These are phyloP conservation scores for Malthinus seriepunctatus DNA, from an alignment of 2,888 invertebrate species.

Conservation along the genomic window DNA sequence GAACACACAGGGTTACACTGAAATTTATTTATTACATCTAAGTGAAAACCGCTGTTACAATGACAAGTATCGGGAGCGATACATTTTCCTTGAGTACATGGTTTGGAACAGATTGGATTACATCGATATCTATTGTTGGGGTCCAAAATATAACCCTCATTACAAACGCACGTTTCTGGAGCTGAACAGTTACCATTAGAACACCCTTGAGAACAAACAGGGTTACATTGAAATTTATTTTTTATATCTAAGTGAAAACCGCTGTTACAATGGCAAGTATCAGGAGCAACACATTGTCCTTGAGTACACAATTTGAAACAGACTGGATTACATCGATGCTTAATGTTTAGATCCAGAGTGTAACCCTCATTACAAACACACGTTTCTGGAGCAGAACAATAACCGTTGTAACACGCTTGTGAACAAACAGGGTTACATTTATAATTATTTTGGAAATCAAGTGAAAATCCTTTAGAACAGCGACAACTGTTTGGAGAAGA, in stretches of 20 bases:
- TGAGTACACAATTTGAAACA: slow-evolving; percentile 22
- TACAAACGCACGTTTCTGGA: slow-evolving; percentile 39
- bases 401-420: slow-evolving; percentile 45
- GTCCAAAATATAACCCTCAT: slow-evolving; percentile 27
- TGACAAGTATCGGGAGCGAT: slow-evolving; percentile 48
- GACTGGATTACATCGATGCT: slow-evolving; percentile 20
- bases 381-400: background rate
- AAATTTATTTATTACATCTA: slow-evolving; percentile 40
- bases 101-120: slow-evolving; percentile 28
- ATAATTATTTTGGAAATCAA: slow-evolving; percentile 54
- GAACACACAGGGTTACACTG: slow-evolving; percentile 37
- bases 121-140: slow-evolving; percentile 24
- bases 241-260: slow-evolving; percentile 2
- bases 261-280: slow-evolving; percentile 15
- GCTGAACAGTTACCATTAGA: slow-evolving; percentile 56
- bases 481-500: slow-evolving; percentile 73
- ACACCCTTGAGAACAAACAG: slow-evolving; percentile 32
- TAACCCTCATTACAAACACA: slow-evolving; percentile 13
- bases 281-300: slow-evolving; percentile 16
- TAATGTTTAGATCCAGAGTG: slow-evolving; percentile 4
- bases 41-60: slow-evolving; percentile 32
- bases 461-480: slow-evolving; percentile 70
- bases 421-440: slow-evolving; percentile 38
- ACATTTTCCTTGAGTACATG: slow-evolving; percentile 57
- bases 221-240: slow-evolving; percentile 37